Evolutionary conservation across 2,113 vertebrate genomes (phyloP).

Genomic region (Zosterops pallidus): DNA sequence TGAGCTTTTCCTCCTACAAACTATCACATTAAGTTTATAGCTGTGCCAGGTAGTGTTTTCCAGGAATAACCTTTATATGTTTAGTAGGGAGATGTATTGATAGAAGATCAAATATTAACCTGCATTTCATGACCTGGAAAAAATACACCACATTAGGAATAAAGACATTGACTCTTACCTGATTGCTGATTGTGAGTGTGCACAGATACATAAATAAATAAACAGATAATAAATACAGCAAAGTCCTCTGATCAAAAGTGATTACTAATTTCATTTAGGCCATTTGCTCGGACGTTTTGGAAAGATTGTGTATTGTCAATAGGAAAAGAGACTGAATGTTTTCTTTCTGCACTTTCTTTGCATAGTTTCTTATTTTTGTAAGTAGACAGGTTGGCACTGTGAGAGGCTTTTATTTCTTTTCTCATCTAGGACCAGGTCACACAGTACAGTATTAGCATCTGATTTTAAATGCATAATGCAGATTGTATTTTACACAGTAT

Average conservation of each 20-base stretch:
- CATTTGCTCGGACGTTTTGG: neutral
- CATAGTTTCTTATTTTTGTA: neutral
- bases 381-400: neutral
- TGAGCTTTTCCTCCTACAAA: neutral
- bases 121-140: neutral
- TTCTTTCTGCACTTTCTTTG: neutral
- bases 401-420: neutral
- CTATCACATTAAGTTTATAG: neutral
- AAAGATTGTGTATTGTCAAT: neutral
- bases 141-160: neutral
- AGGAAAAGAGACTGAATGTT: neutral
- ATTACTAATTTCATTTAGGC: neutral
- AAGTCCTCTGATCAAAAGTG: neutral
- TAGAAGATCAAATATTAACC: constrained; percentile 55
- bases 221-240: neutral
- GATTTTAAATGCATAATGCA: neutral
- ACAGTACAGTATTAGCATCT: neutral
- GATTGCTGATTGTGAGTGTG: neutral
- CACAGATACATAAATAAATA: neutral
- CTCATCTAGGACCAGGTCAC: neutral
- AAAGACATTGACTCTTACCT: neutral
- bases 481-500: neutral
- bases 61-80: neutral
- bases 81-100: neutral
- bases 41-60: neutral